phyloP scores from a whole-genome alignment of 1,140 invertebrate genomes.

The Ceratoteleas bidentatus region DNA sequence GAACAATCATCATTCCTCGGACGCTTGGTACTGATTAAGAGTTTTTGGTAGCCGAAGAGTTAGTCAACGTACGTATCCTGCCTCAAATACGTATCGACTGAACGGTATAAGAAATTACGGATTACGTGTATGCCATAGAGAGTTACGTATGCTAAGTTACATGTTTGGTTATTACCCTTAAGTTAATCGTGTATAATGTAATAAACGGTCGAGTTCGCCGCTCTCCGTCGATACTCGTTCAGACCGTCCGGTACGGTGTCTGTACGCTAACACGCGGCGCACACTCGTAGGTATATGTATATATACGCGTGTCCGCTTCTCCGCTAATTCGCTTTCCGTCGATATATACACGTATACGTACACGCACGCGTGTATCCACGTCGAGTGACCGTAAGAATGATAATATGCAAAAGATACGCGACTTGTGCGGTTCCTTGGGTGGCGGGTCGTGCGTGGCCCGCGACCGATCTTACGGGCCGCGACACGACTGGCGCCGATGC shows the following conservation, averaged over 20 bases:
- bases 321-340: too few species aligned
- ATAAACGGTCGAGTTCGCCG: background rate
- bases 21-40: slow-evolving; percentile 36
- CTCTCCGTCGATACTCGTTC: slow-evolving; percentile 17
- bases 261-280: slow-evolving; percentile 13
- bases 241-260: slow-evolving; percentile 10
- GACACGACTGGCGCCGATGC: slow-evolving; percentile 43
- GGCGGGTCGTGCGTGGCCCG: slow-evolving; percentile 21
- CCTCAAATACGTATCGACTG: slow-evolving; percentile 58
- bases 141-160: slow-evolving; percentile 35
- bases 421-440: slow-evolving; percentile 59
- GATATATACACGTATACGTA: slow-evolving; percentile 7
- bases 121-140: slow-evolving; percentile 39
- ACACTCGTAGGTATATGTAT: background rate
- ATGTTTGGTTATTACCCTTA: slow-evolving; percentile 29
- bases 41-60: slow-evolving; percentile 57
- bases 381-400: slow-evolving; percentile 18
- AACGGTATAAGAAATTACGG: slow-evolving; percentile 52
- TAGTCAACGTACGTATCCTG: slow-evolving; percentile 52
- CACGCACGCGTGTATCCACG: slow-evolving; percentile 1
- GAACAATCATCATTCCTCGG: slow-evolving; percentile 25
- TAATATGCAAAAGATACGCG: slow-evolving; percentile 64
- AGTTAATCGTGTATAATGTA: background rate
- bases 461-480: slow-evolving; percentile 23
- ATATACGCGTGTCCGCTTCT: slow-evolving; percentile 21